Base-by-base conservation (phyloP, 1,140 invertebrate genomes). In the Cheumatopsyche charites region DNA sequence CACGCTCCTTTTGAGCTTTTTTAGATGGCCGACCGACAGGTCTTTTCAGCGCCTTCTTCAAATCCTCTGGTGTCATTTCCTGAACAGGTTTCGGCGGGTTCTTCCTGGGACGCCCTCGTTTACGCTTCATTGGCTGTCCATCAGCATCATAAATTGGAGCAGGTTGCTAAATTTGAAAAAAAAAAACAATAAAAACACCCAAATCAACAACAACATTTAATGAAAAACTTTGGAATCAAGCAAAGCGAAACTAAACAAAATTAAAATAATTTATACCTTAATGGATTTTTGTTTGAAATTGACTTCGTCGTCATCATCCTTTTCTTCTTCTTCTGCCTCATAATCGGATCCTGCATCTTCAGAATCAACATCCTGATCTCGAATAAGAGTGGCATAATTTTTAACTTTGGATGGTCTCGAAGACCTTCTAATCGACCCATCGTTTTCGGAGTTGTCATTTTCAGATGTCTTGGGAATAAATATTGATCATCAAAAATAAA, bases 331-430 rank as follows among this genome's bases (percentile, higher is more conserved):
- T 12, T 73, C 55, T 11, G 62, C 45, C 19, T 73, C 71, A 36
- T 70, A 69, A 25, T 65, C 55, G 1, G 47, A 29, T 5, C 41
- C 66, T 5, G 70, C 67, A 0, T 65, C 42, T 21, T 68, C 43
- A 2, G 66, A 29, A 1, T 62, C 67, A 19, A 67, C 62, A 23
- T 76, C 73, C 0, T 79, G 77, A 49, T 76, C 73, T 0, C 80
- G 77, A 6, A 85, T 80, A 81, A 85, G 83, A 73, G 83, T 83
- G 0, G 83, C 83, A 74, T 85, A 85, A 71, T 85, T 82, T 76
- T 82, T 84, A 5, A 84, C 80, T 68, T 82, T 82, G 0, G 79
- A 82, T 0, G 82, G 81, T 9, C 83, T 74, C 9, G 82, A 79
- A 0, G 83, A 85, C 0, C 83, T 79, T 0, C 82, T 80, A 17